Percentiles rank a stretch among this genome's conserved stretches.
Conservation (phyloP, 2,888 invertebrate species). For the Thelaira solivaga region DNA sequence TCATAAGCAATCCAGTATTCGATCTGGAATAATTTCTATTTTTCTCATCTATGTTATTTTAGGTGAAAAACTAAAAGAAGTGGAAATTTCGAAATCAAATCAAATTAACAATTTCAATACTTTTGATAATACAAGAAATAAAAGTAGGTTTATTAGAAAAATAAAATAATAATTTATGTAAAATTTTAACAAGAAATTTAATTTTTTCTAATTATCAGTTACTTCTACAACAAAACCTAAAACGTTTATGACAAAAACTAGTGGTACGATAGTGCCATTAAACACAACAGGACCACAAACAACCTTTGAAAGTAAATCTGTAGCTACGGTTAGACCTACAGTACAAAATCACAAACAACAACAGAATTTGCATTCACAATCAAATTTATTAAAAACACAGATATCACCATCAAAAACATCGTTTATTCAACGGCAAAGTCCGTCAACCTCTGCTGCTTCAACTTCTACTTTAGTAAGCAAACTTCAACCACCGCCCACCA, state of each 20-base stretch:
- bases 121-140: not conserved
- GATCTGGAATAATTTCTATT: no score
- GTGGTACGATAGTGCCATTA: constrained; percentile 17
- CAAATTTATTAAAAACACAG: not conserved
- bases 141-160: constrained; percentile 43
- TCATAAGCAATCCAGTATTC: no score
- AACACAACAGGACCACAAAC: constrained; percentile 2
- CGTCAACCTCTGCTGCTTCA: constrained; percentile 8
- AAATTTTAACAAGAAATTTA: no score
- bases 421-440: not conserved
- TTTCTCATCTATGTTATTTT: not conserved
- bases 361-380: not conserved
- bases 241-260: constrained; percentile 22
- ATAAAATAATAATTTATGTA: no score
- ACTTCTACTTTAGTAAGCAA: constrained; percentile 11
- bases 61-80: constrained; percentile 50
- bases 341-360: constrained; percentile 53
- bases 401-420: constrained; percentile 1
- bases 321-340: constrained; percentile 63
- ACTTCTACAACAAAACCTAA: constrained; percentile 27
- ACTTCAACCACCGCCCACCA: not conserved
- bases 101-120: constrained; percentile 4
- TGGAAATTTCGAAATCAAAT: constrained; percentile 25
- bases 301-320: constrained; percentile 49
- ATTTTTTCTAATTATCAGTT: constrained; percentile 1